phyloP scores from a whole-genome alignment of 2,797 vertebrate genomes.

The Moxostoma hubbsi region DNA sequence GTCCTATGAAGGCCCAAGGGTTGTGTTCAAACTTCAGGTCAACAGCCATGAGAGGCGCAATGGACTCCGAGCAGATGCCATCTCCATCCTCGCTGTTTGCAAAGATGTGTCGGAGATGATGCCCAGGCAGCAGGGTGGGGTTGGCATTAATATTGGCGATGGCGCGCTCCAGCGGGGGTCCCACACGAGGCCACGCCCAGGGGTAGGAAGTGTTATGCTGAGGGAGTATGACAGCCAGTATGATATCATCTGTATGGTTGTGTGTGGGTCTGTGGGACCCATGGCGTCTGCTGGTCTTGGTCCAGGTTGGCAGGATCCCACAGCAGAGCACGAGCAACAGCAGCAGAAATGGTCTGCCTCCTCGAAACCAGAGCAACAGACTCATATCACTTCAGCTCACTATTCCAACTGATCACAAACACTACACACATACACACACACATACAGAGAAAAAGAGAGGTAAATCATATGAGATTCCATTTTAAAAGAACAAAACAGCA shows the following conservation, averaged over 20 bases:
- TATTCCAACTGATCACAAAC: constrained; percentile 30
- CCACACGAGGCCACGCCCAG: constrained; percentile 93
- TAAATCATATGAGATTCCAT: not conserved
- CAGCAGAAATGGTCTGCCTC: constrained; percentile 55
- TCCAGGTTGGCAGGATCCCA: not conserved
- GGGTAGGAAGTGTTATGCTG: constrained; percentile 85
- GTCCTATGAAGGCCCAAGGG: constrained; percentile 88
- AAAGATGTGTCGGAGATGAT: constrained; percentile 75
- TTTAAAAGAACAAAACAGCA: not conserved
- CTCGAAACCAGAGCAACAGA: constrained; percentile 54
- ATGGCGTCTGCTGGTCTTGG: constrained; percentile 12
- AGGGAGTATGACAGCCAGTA: constrained; percentile 88
- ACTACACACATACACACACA: constrained; percentile 35
- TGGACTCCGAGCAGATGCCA: constrained; percentile 86
- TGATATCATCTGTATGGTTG: constrained; percentile 67
- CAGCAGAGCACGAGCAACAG: constrained; percentile 43
- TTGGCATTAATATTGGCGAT: constrained; percentile 72
- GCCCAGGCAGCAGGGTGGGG: constrained; percentile 74
- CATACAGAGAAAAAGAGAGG: constrained; percentile 3
- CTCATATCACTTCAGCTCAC: constrained; percentile 56
- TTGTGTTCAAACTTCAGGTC: constrained; percentile 82
- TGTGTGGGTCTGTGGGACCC: constrained; percentile 38
- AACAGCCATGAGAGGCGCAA: constrained; percentile 86
- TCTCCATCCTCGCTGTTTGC: constrained; percentile 83
- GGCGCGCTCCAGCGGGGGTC: constrained; percentile 83